Base-by-base conservation (phyloP, 2,797 vertebrate genomes). In the Otus scops region DNA sequence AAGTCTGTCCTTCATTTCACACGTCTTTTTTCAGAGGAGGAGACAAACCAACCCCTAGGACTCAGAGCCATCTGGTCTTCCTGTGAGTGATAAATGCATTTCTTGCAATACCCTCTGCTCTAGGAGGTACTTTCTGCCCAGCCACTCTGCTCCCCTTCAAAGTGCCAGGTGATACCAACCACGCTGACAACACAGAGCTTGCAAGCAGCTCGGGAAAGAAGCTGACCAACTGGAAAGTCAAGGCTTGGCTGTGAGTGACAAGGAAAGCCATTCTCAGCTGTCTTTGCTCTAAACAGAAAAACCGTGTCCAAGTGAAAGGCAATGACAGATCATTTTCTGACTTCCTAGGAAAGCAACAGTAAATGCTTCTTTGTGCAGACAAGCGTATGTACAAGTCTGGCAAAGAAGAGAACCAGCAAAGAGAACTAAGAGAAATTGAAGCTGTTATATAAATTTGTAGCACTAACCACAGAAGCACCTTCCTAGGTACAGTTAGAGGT, bases 301-400 rank as follows among this genome's bases (percentile, higher is more conserved):
- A 43, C 28, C 0, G 2, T 75, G 71, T 77, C 60, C 75, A 75
- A 63, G 36, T 11, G 65, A 80, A 93, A 92, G 57, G 89, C 88
- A 76, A 43, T 6, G 36, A 78, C 54, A 82, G 76, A 74, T 76
- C 10, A 61, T 86, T 63, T 93, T 91, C 34, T 85, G 50, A 86
- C 59, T 69, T 84, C 87, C 47, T 47, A 60, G 77, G 83, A 95
- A 88, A 84, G 85, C 47, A 84, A 59, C 54, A 95, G 51, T 86
- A 89, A 96, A 95, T 41, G 83, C 80, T 90, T 67, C 94, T 93
- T 90, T 93, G 88, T 93, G 82, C 39, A 76, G 56, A 70, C 78
- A 92, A 64, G 71, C 26, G 0, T 76, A 87, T 11, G 63, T 30
- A 61, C 59, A 83, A 68, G 64, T 50, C 9, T 80, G 73, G 89